phyloP scores from a whole-genome alignment of 2,797 vertebrate genomes.

The Coregonus suidteri region DNA sequence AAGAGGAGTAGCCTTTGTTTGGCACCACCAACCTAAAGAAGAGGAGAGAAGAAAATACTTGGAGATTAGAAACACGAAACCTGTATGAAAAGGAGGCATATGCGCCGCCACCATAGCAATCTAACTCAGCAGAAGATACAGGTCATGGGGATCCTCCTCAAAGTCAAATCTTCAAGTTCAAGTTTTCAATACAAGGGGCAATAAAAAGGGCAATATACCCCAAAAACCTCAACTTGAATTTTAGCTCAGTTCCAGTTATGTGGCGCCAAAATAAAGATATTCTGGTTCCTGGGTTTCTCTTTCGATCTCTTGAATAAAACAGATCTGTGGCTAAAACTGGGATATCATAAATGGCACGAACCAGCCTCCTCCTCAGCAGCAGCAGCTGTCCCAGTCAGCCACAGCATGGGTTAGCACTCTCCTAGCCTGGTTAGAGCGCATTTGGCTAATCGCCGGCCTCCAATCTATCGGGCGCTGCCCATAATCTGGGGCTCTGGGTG shows the following conservation, averaged over 20 bases:
- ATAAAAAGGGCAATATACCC: too few relatives aligned
- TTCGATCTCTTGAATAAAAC: not conserved
- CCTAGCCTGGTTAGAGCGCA: constrained; percentile 29
- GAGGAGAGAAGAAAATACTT: not conserved
- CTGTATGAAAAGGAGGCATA: not conserved
- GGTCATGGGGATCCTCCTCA: not conserved
- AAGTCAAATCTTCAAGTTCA: not conserved
- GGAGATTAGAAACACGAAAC: not conserved
- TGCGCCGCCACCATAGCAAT: too few relatives aligned
- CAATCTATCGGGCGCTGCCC: constrained; percentile 30
- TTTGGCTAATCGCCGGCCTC: constrained; percentile 53
- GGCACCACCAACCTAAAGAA: constrained; percentile 90
- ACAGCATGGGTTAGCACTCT: constrained; percentile 18
- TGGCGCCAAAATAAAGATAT: not conserved
- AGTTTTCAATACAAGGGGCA: too few relatives aligned
- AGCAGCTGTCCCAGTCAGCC: not conserved
- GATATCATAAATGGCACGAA: constrained; percentile 10
- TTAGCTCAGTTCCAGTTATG: not conserved
- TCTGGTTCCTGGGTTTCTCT: not conserved
- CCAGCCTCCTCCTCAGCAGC: not conserved
- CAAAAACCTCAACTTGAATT: too few relatives aligned
- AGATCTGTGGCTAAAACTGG: not conserved
- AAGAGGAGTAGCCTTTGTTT: constrained; percentile 97
- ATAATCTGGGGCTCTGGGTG: constrained; percentile 52
- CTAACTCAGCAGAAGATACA: too few relatives aligned